These are phyloP conservation scores for Furcula furcula DNA, from an alignment of 2,888 invertebrate genomes.

Conservation along the genomic window DNA sequence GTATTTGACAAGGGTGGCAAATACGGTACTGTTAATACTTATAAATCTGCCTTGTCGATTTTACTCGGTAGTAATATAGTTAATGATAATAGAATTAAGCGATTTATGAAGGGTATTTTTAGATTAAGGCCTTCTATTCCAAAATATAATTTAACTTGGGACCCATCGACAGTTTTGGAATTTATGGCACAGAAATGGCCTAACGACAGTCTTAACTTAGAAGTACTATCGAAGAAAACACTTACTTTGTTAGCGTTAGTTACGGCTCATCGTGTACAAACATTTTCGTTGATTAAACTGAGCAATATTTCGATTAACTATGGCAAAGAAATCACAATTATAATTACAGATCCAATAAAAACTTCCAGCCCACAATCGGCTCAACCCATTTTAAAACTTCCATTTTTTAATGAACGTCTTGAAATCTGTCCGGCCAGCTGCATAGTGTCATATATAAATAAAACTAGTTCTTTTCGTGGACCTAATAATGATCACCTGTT, in stretches of 20 bases:
- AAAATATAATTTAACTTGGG: conserved; percentile 3
- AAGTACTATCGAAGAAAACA: conserved; percentile 5
- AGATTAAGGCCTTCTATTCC: background rate
- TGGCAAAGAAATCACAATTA: background rate
- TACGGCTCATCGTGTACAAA: conserved; percentile 6
- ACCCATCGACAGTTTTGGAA: conserved; percentile 5
- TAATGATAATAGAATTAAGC: conserved; percentile 4
- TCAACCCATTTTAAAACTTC: no score
- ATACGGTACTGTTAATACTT: conserved; percentile 4
- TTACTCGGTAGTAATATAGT: conserved; percentile 5
- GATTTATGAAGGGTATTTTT: conserved; percentile 11
- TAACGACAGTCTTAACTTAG: conserved; percentile 6
- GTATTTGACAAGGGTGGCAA: conserved; percentile 11
- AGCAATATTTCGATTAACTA: background rate
- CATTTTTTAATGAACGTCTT: no score
- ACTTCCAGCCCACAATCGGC: no score
- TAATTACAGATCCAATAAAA: conserved; percentile 3
- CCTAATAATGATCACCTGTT: no score
- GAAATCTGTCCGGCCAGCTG: no score
- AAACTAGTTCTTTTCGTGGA: no score
- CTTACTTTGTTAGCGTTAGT: conserved; percentile 4
- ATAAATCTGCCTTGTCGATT: conserved; percentile 6
- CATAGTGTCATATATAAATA: no score
- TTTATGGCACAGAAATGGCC: conserved; percentile 4
- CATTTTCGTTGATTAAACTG: conserved; percentile 2